Evolutionary conservation across 35 echinoderm and acorn worm species (phyloP).

Genomic region (Stichopus chloronotus): DNA sequence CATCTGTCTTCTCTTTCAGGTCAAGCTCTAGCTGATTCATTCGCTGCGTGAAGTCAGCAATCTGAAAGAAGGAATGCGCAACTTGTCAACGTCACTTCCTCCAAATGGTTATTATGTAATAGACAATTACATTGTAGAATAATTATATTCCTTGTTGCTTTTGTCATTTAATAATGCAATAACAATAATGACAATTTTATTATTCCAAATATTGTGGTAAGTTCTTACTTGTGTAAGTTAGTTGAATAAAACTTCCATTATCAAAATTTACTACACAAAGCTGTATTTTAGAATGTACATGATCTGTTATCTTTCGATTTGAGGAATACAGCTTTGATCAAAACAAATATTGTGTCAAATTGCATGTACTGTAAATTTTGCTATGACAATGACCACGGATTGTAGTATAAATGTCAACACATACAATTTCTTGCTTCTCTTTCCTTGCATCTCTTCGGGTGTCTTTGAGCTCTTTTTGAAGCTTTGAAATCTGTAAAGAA

Average conservation of each 20-base stretch:
- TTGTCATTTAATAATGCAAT: no score
- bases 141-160: not conserved
- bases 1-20: constrained; percentile 89
- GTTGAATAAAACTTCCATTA: no score
- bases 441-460: constrained; percentile 95
- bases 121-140: not conserved
- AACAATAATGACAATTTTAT: no score
- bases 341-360: no score
- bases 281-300: no score
- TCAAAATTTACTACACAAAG: no score
- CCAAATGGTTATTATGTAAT: not conserved
- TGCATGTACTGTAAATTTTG: no score
- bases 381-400: no score
- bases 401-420: not conserved
- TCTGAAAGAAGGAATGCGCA: constrained; percentile 45
- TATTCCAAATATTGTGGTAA: no score
- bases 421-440: constrained; percentile 98
- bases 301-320: no score
- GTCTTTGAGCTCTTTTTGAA: constrained; percentile 98
- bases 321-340: no score
- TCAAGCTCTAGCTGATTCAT: constrained; percentile 82
- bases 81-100: not conserved
- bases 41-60: constrained; percentile 88
- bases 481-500: constrained; percentile 83
- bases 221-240: no score